Evolutionary conservation across 2,113 vertebrate genomes (phyloP), one percentile per base, ranked within the genome.

Genomic region (Macheiramphus alcinus): DNA sequence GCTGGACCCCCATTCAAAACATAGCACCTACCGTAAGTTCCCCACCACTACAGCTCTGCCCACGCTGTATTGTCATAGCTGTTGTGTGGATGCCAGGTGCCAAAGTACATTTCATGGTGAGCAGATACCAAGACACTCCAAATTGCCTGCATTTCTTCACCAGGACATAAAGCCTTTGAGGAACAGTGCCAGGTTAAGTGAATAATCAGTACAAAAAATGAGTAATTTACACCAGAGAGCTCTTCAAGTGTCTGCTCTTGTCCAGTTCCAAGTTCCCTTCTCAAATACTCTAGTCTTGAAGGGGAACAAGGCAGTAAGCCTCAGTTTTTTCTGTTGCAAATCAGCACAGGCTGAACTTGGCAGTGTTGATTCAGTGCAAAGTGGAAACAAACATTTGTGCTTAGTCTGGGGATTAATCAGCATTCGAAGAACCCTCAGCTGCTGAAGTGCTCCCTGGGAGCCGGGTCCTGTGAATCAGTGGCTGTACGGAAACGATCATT

Each of bases 41-140:
- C 55, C 36, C 50, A 56, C 23, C 34, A 10, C 50, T 45, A 9
- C 55, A 34, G 45, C 48, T 18, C 25, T 68, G 52, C 63, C 38
- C 63, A 22, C 3, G 0, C 58, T 17, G 25, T 17, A 2, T 14
- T 43, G 42, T 23, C 13, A 0, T 13, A 42, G 56, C 56, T 25
- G 36, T 25, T 32, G 47, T 8, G 27, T 52, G 38, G 52, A 32
- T 68, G 43, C 38, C 61, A 48, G 63, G 31, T 72, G 38, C 53
- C 53, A 45, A 42, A 58, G n/a, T 3, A 19, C 22, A 3, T 80
- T 47, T 79, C 52, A 42, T 43, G 52, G 42, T 34, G 36, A 71
- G 21, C 38, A 34, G 47, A n/a, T 19, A 47, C 55, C 45, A 34
- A 71, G 56, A 61, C 36, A 22, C 48, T 72, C 80, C 79, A 43